Base-by-base conservation (phyloP, 1,140 invertebrate genomes). In the Pseudomyrmex gracilis region DNA sequence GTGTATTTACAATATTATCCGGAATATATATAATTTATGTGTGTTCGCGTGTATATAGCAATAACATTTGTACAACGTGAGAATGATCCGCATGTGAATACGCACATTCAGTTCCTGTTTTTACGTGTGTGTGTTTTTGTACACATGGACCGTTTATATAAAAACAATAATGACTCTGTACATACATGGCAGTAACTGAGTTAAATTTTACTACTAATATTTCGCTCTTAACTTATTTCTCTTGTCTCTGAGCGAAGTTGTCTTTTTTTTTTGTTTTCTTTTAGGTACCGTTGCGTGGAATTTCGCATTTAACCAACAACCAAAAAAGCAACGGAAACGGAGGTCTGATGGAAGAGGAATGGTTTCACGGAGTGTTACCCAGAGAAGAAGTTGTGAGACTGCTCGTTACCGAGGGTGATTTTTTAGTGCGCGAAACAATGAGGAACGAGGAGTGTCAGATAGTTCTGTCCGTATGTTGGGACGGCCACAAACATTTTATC, bases 311-410 rank as follows among this genome's bases (percentile, higher is more conserved):
- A 66, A 87, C 76, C 68, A 92, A 90, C 45, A 93, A 90, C 84
- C 93, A 94, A 85, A 93, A 93, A 84, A 91, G 87, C 66, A 92
- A 84, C 43, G 90, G 90, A 49, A 92, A 90, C 53, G 92, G 91
- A 47, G 92, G 90, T 34, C 93, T 98, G 17, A 96, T 97, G 73
- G 98, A 98, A 84, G 98, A 99, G 93, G 98, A 98, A 93, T 99
- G 98, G 98, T 99, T 99, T 94, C 99, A 99, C 92, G 99, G 99
- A 5, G 98, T 99, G 2, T 91, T 99, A 49, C 99, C 99, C 0
- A 95, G 99, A 60, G 98, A 99, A 93, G 98, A 99, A 95, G 98
- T 99, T 2, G 98, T 99, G 13, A 94, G 98, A 82, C 95, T 99
- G 15, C 94, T 99, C 22, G 96, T 96, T 13, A 96, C 96, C 64